These are phyloP conservation scores for Danaus chrysippus DNA, from an alignment of 2,888 invertebrate species.

Conservation along the genomic window DNA sequence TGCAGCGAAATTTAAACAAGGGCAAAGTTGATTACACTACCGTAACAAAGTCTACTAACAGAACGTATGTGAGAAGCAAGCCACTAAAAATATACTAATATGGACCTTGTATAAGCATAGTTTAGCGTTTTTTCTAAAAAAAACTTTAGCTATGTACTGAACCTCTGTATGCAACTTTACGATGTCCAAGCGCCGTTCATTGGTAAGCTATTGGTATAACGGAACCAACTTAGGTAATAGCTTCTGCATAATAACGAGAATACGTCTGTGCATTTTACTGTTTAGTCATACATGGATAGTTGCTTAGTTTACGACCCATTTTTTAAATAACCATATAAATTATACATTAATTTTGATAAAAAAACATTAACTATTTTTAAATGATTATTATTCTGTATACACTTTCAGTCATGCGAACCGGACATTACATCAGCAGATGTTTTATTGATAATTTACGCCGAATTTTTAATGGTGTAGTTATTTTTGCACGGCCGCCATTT, in stretches of 20 bases:
- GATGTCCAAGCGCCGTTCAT: slow-evolving; percentile 27
- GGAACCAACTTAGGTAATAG: slow-evolving; percentile 36
- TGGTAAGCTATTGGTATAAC: slow-evolving; percentile 34
- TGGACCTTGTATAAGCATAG: too few relatives aligned
- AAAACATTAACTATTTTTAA: neutral
- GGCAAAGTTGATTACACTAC: slow-evolving; percentile 13
- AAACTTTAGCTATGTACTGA: too few relatives aligned
- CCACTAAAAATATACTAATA: neutral
- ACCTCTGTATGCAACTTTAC: slow-evolving; percentile 1
- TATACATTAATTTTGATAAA: neutral
- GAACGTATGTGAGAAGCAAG: too few relatives aligned
- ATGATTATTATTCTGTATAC: neutral
- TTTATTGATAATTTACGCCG: slow-evolving; percentile 3
- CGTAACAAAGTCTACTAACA: slow-evolving; percentile 29
- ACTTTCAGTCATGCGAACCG: neutral
- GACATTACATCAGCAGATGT: slow-evolving; percentile 8
- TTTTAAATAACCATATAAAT: neutral
- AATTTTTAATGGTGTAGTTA: slow-evolving; percentile 1
- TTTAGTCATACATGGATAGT: neutral
- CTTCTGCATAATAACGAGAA: slow-evolving; percentile 39
- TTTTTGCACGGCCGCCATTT: neutral
- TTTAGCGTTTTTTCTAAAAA: too few relatives aligned
- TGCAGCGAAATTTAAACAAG: slow-evolving; percentile 6
- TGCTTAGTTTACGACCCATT: neutral
- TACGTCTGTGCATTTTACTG: neutral